Evolutionary conservation across 2,113 vertebrate species (phyloP), one percentile per base, ranked within the genome.

Genomic region (Zosterops pallidus): DNA sequence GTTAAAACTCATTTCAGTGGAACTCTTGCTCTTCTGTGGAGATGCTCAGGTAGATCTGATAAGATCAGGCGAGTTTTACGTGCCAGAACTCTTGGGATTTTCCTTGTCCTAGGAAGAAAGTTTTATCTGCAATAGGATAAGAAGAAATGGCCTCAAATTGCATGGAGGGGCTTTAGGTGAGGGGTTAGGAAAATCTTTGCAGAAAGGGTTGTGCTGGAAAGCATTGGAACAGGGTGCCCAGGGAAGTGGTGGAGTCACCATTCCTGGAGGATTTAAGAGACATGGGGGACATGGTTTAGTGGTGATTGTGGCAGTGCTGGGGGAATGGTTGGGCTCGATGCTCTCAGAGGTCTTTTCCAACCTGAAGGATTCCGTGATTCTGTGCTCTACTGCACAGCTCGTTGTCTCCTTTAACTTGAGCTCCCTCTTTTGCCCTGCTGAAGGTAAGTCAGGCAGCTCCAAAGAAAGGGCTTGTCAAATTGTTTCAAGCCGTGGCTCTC

Each of bases 381-480:
- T 5, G 4, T 10, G 62, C 23, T 55, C 41, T 11, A 1, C 0
- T 17, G 68, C 89, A 14, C 18, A 37, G 26, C 39, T 93, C 60
- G 5, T 62, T 26, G 19, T 93, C 79, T 94, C 39, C 24, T 90
- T 83, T 89, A 92, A 82, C 92, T 25, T 62, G 91, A 96, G 89
- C 91, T 95, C 94, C 92, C 89, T 86, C 89, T 96, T 92, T 92
- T 94, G 95, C 94, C 90, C 83, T 91, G 79, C 3, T 6, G 74
- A 84, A 93, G 92, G 83, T 90, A 97, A 96, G 41, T 89, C 95
- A 96, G 72, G 86, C 89, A 94, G 92, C 83, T 89, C 41, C 62
- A 13, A 55, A 84, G 86, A 72, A 86, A 74, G 20, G 29, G 21
- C 22, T 78, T 31, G 33, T 63, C 85, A 83, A 81, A 95, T 72